Base-by-base conservation (phyloP, 2,797 vertebrate genomes). In the Sebastes trivittatus region DNA sequence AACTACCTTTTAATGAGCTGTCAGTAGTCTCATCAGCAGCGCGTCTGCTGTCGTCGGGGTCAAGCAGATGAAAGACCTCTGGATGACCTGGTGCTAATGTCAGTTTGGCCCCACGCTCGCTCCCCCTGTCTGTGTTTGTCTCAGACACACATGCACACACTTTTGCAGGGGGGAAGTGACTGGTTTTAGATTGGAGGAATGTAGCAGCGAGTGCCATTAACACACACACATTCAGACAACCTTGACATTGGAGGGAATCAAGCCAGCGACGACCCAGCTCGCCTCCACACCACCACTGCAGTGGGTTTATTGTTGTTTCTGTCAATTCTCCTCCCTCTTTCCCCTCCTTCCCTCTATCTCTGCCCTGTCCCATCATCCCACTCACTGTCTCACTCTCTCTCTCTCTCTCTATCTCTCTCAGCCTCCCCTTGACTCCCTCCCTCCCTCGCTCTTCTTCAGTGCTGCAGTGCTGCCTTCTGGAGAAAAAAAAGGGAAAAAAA, bases 401-500 rank as follows among this genome's bases (percentile, higher is more conserved):
- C 77, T 66, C 20, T 30, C 68, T 9, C 61, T 7, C 55, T 6
- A 55, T 18, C 55, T 7, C 59, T 6, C 64, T 20, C 56, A 4
- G 29, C 20, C 52, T 10, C 58, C 46, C 74, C 18, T 49, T 62
- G 58, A 27, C 64, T 61, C 55, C 13, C 64, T 20, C 56, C 32
- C 78, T 62, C 70, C 27, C 67, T 64, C 77, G 56, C 56, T 66
- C 67, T 82, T 77, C 63, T 49, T 79, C 75, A 58, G 22, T 91
- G 73, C 93, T 93, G 93, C 94, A 93, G 88, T 94, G 87, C 87
- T 93, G 89, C 87, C 86, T 91, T 86, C 86, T 83, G 34, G 65
- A 76, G 13, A 69, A 75, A 84, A 46, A 80, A 69, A 54, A 65
- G 42, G 29, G 81, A 87, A 89, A 90, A 78, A 46, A 65, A 83